Evolutionary conservation across 2,888 invertebrate species (phyloP).

Genomic region (Eurytoma californica): DNA sequence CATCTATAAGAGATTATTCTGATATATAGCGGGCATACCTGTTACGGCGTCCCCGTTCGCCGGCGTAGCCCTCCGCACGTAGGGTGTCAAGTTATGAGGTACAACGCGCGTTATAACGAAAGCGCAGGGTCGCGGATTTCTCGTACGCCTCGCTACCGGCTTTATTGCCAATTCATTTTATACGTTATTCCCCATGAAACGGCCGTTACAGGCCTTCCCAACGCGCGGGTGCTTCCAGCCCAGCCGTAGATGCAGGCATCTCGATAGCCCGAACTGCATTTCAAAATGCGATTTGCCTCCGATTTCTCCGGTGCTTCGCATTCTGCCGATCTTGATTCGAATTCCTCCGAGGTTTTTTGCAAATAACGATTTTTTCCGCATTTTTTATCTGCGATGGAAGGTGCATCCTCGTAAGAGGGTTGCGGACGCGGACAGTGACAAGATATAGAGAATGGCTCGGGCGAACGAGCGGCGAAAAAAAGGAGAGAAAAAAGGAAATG

Average conservation of each 20-base stretch:
- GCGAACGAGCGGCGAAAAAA: neutral
- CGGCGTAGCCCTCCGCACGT: conserved; percentile 48
- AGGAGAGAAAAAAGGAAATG: conserved; percentile 1
- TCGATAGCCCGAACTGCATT: conserved; percentile 19
- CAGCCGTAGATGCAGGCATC: neutral
- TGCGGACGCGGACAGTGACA: neutral
- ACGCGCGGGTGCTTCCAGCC: neutral
- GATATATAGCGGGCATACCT: conserved; percentile 63
- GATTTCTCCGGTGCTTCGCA: conserved; percentile 18
- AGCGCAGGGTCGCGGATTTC: conserved; percentile 52
- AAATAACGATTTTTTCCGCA: no score
- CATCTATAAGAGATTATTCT: conserved; percentile 65
- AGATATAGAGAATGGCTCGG: neutral
- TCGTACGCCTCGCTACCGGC: conserved; percentile 60
- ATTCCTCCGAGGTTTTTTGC: conserved; percentile 23
- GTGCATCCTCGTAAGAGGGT: neutral
- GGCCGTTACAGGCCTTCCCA: conserved; percentile 60
- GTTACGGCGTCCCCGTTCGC: conserved; percentile 57
- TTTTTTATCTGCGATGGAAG: neutral
- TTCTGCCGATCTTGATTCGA: conserved; percentile 9
- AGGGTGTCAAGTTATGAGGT: conserved; percentile 68
- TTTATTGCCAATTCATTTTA: conserved; percentile 73
- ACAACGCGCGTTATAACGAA: conserved; percentile 63
- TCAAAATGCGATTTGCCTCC: conserved; percentile 14
- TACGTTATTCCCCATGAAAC: conserved; percentile 70